Conservation (phyloP, 2,113 vertebrate genomes). For the Oncorhynchus tshawytscha region DNA sequence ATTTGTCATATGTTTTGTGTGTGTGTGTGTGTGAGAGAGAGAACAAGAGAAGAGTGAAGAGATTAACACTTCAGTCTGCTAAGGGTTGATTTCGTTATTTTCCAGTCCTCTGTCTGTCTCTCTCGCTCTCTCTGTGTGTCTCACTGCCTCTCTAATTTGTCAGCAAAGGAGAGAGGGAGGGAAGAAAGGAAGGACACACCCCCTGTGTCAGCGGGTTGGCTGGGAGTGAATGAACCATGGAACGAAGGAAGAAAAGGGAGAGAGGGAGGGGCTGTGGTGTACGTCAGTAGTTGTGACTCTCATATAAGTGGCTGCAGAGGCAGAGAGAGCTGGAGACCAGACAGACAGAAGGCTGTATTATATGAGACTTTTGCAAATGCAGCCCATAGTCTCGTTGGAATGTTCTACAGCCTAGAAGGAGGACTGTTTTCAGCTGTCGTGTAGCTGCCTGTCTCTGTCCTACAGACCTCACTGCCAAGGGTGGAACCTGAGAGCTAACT, state of each 20-base stretch:
- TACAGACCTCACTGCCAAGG: not conserved
- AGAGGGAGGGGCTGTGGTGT: conserved; percentile 37
- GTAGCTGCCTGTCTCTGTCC: not conserved
- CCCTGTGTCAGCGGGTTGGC: conserved; percentile 38
- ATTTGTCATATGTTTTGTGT: not conserved
- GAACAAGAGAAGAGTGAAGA: conserved; percentile 13
- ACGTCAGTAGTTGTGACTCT: conserved; percentile 57
- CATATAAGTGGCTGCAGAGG: conserved; percentile 47
- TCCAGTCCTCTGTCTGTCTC: conserved; percentile 44
- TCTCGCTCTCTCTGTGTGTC: not conserved
- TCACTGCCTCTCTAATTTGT: conserved; percentile 45
- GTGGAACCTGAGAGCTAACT: not conserved
- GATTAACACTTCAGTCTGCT: conserved; percentile 24
- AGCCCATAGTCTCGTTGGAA: conserved; percentile 43
- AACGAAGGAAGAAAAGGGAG: conserved; percentile 20
- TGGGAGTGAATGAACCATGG: conserved; percentile 25
- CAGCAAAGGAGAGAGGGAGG: conserved; percentile 32
- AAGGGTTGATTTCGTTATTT: conserved; percentile 78
- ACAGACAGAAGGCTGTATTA: conserved; percentile 23
- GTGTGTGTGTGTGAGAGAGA: not conserved
- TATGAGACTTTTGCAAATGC: conserved; percentile 30
- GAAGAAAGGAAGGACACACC: conserved; percentile 10
- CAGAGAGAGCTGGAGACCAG: conserved; percentile 6
- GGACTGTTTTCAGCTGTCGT: not conserved
- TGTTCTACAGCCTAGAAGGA: conserved; percentile 26